Conservation (phyloP, 2,797 vertebrate genomes). For the Borostomias antarcticus region DNA sequence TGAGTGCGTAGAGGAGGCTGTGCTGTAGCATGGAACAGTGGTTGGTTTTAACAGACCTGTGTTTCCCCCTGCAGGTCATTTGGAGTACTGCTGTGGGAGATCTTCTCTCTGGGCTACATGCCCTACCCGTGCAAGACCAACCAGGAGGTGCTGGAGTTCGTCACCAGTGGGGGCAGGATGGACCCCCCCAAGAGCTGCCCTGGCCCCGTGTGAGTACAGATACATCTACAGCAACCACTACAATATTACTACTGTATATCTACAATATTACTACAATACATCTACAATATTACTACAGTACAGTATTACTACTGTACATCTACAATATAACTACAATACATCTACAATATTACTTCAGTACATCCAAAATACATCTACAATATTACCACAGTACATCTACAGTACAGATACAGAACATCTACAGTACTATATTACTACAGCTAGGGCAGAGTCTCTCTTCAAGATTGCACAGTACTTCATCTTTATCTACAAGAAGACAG, state of each 20-base stretch:
- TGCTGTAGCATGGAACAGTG: too few species aligned
- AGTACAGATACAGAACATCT: too few species aligned
- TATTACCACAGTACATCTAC: not conserved
- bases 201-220: conserved; percentile 87
- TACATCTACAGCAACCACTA: too few species aligned
- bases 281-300: too few species aligned
- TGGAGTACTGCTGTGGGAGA: conserved; percentile 95
- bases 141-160: conserved; percentile 92
- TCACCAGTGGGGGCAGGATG: conserved; percentile 89
- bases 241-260: not conserved
- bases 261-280: not conserved
- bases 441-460: not conserved
- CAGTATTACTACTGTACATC: not conserved
- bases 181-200: conserved; percentile 90
- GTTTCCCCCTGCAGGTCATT: conserved; percentile 87
- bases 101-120: conserved; percentile 93
- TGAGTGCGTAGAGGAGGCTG: too few species aligned
- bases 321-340: not conserved
- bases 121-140: conserved; percentile 93
- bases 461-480: not conserved
- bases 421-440: not conserved
- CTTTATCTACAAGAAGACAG: not conserved
- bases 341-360: too few species aligned
- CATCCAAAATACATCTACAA: too few species aligned
- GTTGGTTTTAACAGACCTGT: conserved; percentile 44